Percentiles rank a stretch among this genome's conserved stretches.
phyloP scores from a whole-genome alignment of 2,888 invertebrate genomes.

The Dryomyza anilis region DNA sequence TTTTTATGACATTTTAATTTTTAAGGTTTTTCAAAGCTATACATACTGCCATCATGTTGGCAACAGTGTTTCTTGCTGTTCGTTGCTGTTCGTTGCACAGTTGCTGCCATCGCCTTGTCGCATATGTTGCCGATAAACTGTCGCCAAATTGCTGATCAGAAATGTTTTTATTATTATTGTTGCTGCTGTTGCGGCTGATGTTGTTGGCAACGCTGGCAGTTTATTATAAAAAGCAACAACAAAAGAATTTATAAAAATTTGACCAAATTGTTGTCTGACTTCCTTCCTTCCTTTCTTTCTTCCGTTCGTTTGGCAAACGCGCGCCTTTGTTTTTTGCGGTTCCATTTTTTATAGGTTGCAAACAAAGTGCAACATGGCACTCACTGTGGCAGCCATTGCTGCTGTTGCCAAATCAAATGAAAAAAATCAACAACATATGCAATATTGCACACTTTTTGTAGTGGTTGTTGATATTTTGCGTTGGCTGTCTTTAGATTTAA shows the following conservation, averaged over 20 bases:
- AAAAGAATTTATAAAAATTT: constrained; percentile 20
- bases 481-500: not conserved
- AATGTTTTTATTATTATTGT: constrained; percentile 10
- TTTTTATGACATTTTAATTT: too few species aligned
- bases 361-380: not conserved
- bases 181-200: constrained; percentile 17
- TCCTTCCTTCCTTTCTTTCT: too few species aligned
- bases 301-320: constrained; percentile 26
- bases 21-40: too few species aligned
- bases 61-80: constrained; percentile 9
- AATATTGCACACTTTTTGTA: not conserved
- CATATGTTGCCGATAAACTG: constrained; percentile 30
- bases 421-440: too few species aligned
- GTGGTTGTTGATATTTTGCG: not conserved
- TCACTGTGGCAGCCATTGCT: constrained; percentile 19
- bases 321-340: not conserved
- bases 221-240: constrained; percentile 16
- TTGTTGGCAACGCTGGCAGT: constrained; percentile 16
- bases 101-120: constrained; percentile 9
- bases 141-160: constrained; percentile 29
- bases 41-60: constrained; percentile 25
- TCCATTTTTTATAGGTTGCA: not conserved
- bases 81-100: not conserved
- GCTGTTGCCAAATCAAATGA: constrained; percentile 5
- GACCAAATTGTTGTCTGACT: constrained; percentile 17